Percentiles rank a stretch among this genome's conserved stretches.
Evolutionary conservation across 2,797 vertebrate species (phyloP).

Genomic region (Karalla daura): DNA sequence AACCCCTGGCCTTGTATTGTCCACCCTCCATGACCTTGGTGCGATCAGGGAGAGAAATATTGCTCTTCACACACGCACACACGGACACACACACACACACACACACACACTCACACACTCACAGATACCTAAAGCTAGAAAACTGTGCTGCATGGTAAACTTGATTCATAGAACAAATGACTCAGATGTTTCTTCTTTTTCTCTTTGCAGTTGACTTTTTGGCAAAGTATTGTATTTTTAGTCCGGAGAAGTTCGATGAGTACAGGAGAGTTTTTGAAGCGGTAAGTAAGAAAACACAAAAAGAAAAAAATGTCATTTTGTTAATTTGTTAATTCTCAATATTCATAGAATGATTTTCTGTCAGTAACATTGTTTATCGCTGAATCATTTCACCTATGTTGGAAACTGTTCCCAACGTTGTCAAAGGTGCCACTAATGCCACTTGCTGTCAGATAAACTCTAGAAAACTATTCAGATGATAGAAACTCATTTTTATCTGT

Average conservation of each 20-base stretch:
- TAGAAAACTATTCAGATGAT: too few relatives aligned
- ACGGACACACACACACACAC: slow-evolving; percentile 15
- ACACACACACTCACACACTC: slow-evolving; percentile 28
- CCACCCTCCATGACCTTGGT: slow-evolving; percentile 45
- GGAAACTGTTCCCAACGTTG: background rate
- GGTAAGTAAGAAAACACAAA: slow-evolving; percentile 90
- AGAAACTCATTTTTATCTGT: background rate
- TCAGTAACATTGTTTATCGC: too few relatives aligned
- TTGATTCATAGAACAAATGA: background rate
- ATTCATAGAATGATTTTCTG: background rate
- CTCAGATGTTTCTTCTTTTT: slow-evolving; percentile 49
- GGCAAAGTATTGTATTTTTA: slow-evolving; percentile 95
- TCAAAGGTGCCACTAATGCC: too few relatives aligned
- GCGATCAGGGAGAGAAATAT: slow-evolving; percentile 58
- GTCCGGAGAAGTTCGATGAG: slow-evolving; percentile 89
- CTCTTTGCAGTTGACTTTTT: slow-evolving; percentile 91
- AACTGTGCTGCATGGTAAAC: background rate
- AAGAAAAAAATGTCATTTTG: background rate
- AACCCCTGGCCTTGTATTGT: slow-evolving; percentile 58
- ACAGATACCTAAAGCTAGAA: slow-evolving; percentile 6
- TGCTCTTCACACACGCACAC: slow-evolving; percentile 45
- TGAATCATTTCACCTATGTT: background rate
- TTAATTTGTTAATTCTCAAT: background rate
- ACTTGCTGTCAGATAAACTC: too few relatives aligned
- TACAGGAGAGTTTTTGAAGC: slow-evolving; percentile 96